phyloP scores from a whole-genome alignment of 2,113 vertebrate genomes.

The Melanocharis versteri region DNA sequence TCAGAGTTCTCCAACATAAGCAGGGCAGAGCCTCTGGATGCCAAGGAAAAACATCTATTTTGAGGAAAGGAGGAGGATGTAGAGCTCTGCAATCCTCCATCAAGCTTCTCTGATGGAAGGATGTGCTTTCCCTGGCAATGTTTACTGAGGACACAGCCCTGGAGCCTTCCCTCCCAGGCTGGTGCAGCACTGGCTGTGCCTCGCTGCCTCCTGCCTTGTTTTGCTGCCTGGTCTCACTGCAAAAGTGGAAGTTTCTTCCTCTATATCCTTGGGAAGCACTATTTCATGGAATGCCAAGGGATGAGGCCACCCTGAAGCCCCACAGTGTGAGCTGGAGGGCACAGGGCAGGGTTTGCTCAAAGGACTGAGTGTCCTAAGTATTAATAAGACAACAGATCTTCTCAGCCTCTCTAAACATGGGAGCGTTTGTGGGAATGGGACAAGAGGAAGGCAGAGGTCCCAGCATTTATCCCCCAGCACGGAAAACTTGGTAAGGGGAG shows the following conservation, averaged over 20 bases:
- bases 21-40: not conserved
- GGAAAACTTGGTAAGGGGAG: not conserved
- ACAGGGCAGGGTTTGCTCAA: not conserved
- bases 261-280: not conserved
- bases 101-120: not conserved
- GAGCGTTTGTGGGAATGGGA: fast-evolving
- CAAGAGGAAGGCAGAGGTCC: not conserved
- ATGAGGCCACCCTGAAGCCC: not conserved
- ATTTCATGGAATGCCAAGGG: not conserved
- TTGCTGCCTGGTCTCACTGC: not conserved
- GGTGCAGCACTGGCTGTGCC: fast-evolving
- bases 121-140: not conserved
- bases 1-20: not conserved
- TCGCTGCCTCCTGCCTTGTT: not conserved
- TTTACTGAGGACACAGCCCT: not conserved
- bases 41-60: not conserved
- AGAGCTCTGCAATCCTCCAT: not conserved
- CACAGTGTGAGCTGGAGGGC: not conserved
- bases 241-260: not conserved
- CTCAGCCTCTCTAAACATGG: not conserved
- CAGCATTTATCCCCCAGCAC: not conserved
- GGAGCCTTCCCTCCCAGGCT: not conserved
- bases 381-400: not conserved
- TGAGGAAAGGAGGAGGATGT: not conserved
- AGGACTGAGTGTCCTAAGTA: not conserved